Evolutionary conservation across 1,140 invertebrate species (phyloP).

Genomic region (Drosophila sechellia): DNA sequence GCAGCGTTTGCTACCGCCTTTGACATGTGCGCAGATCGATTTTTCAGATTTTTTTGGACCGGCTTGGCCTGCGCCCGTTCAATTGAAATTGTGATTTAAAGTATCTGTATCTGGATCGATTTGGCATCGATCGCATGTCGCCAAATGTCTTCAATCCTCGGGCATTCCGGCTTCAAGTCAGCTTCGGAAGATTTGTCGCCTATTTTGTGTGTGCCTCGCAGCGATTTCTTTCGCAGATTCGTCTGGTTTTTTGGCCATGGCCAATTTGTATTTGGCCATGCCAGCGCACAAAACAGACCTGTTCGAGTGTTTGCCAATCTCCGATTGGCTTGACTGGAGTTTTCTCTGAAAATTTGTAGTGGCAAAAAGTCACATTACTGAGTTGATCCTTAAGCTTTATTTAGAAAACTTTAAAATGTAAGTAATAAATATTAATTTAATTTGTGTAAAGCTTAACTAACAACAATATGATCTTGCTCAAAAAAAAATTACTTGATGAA

Average conservation of each 20-base stretch:
- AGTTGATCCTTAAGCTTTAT: too few relatives aligned
- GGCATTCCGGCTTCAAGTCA: slow-evolving; percentile 45
- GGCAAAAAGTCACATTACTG: too few relatives aligned
- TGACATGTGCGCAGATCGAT: slow-evolving; percentile 79
- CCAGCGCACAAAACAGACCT: slow-evolving; percentile 47
- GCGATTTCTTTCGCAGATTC: slow-evolving; percentile 24
- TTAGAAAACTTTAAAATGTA: too few relatives aligned
- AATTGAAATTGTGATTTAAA: slow-evolving; percentile 78
- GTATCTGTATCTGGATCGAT: slow-evolving; percentile 81
- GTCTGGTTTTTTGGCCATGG: slow-evolving; percentile 53
- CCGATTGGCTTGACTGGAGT: slow-evolving; percentile 18
- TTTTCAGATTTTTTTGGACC: slow-evolving; percentile 43
- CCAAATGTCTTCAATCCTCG: slow-evolving; percentile 60
- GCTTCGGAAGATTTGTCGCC: slow-evolving; percentile 69
- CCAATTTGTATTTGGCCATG: slow-evolving; percentile 77
- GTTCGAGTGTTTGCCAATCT: slow-evolving; percentile 44
- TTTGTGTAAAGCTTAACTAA: too few relatives aligned
- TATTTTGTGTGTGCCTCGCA: slow-evolving; percentile 61
- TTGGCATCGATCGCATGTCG: slow-evolving; percentile 77
- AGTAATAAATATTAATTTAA: too few relatives aligned
- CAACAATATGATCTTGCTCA: too few relatives aligned
- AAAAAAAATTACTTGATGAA: too few relatives aligned
- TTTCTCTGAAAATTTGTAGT: slow-evolving; percentile 16
- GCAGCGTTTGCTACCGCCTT: slow-evolving; percentile 65
- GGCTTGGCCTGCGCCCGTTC: slow-evolving; percentile 62